Evolutionary conservation across 2,888 invertebrate genomes (phyloP).

Genomic region (Amblyjoppa proteus): DNA sequence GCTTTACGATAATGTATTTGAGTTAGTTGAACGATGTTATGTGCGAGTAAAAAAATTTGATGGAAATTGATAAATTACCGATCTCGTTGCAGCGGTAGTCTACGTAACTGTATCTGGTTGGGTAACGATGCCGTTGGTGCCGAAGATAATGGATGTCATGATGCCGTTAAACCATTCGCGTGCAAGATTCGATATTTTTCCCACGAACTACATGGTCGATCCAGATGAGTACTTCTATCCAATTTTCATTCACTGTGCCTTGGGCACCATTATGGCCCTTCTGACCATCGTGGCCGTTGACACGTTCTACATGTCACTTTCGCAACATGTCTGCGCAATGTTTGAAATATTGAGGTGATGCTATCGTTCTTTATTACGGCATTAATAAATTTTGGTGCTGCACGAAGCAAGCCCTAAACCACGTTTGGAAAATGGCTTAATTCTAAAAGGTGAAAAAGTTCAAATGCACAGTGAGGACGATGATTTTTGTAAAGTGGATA

Average conservation of each 20-base stretch:
- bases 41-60: neutral
- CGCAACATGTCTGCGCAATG: constrained; percentile 25
- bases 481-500: no score
- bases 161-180: constrained; percentile 17
- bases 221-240: constrained; percentile 12
- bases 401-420: neutral
- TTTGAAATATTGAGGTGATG: constrained; percentile 25
- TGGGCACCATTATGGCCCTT: neutral
- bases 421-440: neutral
- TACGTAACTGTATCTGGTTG: neutral
- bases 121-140: constrained; percentile 5
- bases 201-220: constrained; percentile 35
- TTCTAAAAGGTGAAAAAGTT: neutral
- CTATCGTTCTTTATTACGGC: neutral
- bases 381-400: neutral
- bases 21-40: neutral
- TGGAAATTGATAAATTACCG: neutral
- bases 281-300: constrained; percentile 4
- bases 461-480: no score
- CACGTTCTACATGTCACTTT: constrained; percentile 1
- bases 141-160: neutral
- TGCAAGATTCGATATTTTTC: neutral
- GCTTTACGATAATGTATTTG: constrained; percentile 1
- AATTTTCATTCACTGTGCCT: neutral
- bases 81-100: neutral